phyloP scores from a whole-genome alignment of 2,888 invertebrate species.

The Laspeyria flexula region DNA sequence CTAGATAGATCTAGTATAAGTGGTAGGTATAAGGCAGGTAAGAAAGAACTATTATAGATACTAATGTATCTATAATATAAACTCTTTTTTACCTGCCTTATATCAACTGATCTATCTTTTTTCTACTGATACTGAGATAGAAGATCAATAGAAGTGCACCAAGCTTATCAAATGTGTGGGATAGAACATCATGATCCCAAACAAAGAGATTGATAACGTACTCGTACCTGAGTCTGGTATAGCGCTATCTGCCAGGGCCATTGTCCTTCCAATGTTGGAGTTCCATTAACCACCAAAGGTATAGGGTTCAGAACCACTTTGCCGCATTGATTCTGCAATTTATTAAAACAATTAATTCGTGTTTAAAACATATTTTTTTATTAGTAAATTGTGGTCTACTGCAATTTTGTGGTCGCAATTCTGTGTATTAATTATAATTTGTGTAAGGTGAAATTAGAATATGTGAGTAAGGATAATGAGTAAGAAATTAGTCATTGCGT shows the following conservation, averaged over 20 bases:
- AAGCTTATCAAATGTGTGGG: neutral
- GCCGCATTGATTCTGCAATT: slow-evolving; percentile 76
- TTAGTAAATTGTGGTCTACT: slow-evolving; percentile 26
- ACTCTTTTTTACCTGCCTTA: no score
- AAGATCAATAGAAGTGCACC: no score
- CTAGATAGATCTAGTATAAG: no score
- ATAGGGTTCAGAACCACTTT: slow-evolving; percentile 79
- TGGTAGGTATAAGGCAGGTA: no score
- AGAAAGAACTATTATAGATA: no score
- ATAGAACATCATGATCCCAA: neutral
- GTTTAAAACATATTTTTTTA: neutral
- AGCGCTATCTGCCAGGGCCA: slow-evolving; percentile 90
- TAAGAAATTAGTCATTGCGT: neutral
- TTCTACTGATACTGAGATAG: no score
- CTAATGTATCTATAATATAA: no score
- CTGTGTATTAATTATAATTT: neutral
- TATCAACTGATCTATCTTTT: no score
- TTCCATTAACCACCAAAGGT: slow-evolving; percentile 87
- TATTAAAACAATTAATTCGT: slow-evolving; percentile 3
- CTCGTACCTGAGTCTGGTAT: slow-evolving; percentile 84
- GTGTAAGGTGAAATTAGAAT: slow-evolving; percentile 7
- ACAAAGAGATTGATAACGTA: slow-evolving; percentile 1
- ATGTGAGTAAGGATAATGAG: neutral
- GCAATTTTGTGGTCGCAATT: slow-evolving; percentile 25
- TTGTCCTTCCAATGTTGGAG: slow-evolving; percentile 86